Evolutionary conservation across 2,797 vertebrate genomes (phyloP), one percentile per base, ranked within the genome.

Genomic region (Micropoecilia bifurca): DNA sequence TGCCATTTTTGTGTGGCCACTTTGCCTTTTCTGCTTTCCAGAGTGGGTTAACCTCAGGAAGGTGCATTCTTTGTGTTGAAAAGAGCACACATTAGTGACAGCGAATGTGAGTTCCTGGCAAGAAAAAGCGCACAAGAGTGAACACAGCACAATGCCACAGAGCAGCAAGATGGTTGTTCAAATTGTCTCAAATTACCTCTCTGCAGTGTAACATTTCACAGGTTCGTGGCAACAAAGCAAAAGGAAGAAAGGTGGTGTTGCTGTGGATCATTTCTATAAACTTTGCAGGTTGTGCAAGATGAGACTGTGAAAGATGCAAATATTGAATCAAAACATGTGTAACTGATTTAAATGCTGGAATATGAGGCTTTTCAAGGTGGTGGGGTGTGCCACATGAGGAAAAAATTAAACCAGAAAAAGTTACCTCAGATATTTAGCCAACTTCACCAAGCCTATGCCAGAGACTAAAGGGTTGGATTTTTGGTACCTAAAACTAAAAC

Each of bases 131-230:
- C 41, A 41, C 41, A 47, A 57, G 63, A 77, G 73, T 77, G n/a
- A 79, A 50, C 68, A 68, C 46, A 76, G 80, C 80, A 87, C 79
- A 88, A 88, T 87, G 73, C 74, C 84, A 83, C 80, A 79, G 69
- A 90, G 79, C 85, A 81, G 55, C 47, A 33, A 22, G 53, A 72
- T 55, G 18, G 77, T 83, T 85, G 83, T 84, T 87, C 74, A 85
- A 88, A 90, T 79, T 45, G 83, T 73, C 59, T 88, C 46, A 83
- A 85, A 89, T 86, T 87, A 83, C 87, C 77, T 55, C 47, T 78
- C 73, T 77, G 61, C 76, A 69, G 83, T 59, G 46, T 90, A 76
- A 68, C 73, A 88, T 87, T 91, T 83, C 87, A 79, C 46, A 83
- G 77, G 76, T 50, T 79, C 68, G 48, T 79, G 81, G 76, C 78